A percentile compares a stretch with the other conserved stretches of the same genome.
These are phyloP conservation scores for Corvus moneduloides DNA, from an alignment of 2,113 vertebrate genomes.

Conservation along the genomic window DNA sequence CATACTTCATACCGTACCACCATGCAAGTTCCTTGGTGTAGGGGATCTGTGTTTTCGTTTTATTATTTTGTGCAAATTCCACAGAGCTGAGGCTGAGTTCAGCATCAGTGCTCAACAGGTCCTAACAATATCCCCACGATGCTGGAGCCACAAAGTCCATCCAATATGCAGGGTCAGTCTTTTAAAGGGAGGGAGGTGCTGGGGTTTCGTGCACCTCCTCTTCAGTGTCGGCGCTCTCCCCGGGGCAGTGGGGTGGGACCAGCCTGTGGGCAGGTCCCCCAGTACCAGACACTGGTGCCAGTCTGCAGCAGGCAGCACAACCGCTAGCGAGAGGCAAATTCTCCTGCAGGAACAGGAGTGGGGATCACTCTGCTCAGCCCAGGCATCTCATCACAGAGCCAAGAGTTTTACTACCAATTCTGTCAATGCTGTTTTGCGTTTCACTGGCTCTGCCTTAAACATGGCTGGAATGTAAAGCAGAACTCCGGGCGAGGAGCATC, in stretches of 20 bases:
- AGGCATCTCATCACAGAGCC: neutral
- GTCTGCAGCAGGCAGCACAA: neutral
- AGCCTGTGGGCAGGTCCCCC: neutral
- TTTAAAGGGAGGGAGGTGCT: neutral
- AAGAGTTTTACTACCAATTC: slow-evolving; percentile 12
- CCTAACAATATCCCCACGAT: neutral
- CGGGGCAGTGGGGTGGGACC: neutral
- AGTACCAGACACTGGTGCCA: neutral
- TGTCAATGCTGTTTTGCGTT: slow-evolving; percentile 8
- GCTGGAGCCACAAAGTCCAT: neutral
- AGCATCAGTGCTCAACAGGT: neutral
- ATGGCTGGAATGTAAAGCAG: slow-evolving; percentile 6
- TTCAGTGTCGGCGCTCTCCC: neutral
- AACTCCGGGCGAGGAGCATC: neutral
- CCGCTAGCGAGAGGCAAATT: neutral
- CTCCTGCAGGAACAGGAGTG: neutral
- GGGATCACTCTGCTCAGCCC: neutral
- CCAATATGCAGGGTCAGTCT: accelerated
- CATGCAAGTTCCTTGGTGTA: neutral
- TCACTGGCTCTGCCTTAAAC: neutral
- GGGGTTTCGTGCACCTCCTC: neutral
- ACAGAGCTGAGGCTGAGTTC: neutral
- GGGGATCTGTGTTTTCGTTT: neutral
- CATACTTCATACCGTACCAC: neutral
- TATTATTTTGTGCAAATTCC: neutral